Percentiles rank a stretch among this genome's conserved stretches.
Conservation (phyloP, 1,140 invertebrate species). For the Cydia strobilella region DNA sequence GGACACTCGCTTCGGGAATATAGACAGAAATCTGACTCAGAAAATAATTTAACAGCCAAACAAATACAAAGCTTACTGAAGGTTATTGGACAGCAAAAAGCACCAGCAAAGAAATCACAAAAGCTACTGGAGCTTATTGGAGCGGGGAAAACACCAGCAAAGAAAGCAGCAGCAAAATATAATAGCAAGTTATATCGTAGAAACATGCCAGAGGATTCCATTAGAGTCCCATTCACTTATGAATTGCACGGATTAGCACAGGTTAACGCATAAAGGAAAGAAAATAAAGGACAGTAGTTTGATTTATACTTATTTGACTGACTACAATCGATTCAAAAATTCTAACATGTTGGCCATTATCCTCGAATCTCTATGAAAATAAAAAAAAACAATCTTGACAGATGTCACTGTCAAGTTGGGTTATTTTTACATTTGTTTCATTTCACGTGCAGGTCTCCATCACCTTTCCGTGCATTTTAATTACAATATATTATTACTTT, state of each 20-base stretch:
- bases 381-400: background rate
- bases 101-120: constrained; percentile 42
- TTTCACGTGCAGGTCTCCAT: background rate
- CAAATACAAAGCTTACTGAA: constrained; percentile 41
- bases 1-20: background rate
- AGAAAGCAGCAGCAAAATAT: constrained; percentile 33
- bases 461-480: background rate
- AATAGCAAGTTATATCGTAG: constrained; percentile 2
- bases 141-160: background rate
- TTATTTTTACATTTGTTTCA: constrained; percentile 6
- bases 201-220: background rate
- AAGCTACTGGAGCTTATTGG: constrained; percentile 32
- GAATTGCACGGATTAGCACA: constrained; percentile 54
- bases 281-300: background rate
- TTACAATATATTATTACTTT: too few species aligned
- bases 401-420: background rate
- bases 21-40: background rate
- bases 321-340: background rate
- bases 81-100: background rate
- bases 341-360: background rate
- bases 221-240: constrained; percentile 50
- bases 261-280: constrained; percentile 23
- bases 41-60: constrained; percentile 42
- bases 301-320: background rate
- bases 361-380: background rate